Conservation (phyloP, 1,140 invertebrate genomes). For the Mizuhopecten yessoensis region DNA sequence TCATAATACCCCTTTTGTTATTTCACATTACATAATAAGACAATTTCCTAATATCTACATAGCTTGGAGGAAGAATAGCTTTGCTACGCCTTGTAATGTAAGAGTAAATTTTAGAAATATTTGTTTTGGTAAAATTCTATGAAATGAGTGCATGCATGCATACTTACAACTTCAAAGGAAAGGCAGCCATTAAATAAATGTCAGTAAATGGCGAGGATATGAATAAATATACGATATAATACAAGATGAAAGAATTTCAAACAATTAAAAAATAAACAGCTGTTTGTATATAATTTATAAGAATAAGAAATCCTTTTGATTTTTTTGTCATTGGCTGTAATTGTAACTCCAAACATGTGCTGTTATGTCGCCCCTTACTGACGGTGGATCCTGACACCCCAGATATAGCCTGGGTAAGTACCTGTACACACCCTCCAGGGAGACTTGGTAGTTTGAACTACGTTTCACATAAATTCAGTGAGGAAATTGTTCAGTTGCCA, state of each 20-base stretch:
- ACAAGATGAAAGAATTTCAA: neutral
- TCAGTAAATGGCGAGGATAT: neutral
- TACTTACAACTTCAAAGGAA: neutral
- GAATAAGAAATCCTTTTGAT: neutral
- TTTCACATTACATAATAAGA: too few species aligned
- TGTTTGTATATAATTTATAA: neutral
- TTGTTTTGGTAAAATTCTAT: too few species aligned
- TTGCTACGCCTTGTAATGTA: too few species aligned
- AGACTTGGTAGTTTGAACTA: neutral
- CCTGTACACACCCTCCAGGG: neutral
- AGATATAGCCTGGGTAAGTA: neutral
- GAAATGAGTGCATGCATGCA: neutral
- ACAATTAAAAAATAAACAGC: neutral
- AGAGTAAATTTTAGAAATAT: too few species aligned
- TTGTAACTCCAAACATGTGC: neutral
- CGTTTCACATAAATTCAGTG: neutral
- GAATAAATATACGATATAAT: conserved; percentile 13
- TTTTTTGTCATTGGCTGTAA: neutral
- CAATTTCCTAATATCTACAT: too few species aligned
- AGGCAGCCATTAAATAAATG: neutral
- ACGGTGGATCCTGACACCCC: neutral
- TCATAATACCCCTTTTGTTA: too few species aligned
- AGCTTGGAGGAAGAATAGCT: too few species aligned
- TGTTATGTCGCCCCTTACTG: neutral
- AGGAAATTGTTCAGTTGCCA: conserved; percentile 26